Evolutionary conservation across 2,113 vertebrate genomes (phyloP), one percentile per base, ranked within the genome.

Genomic region (Hirundichthys speculiger): DNA sequence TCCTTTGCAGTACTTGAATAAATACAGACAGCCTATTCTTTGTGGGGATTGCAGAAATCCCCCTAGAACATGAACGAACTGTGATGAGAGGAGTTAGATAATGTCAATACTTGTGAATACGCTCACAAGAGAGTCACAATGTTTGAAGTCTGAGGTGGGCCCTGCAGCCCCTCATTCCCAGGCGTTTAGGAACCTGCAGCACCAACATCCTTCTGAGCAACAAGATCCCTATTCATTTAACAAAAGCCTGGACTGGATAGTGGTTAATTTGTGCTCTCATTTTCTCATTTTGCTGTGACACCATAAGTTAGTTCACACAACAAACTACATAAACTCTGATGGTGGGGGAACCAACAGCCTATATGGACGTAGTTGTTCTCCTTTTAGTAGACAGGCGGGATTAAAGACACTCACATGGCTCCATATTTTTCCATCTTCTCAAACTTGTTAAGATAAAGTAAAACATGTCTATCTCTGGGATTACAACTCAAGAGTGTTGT

Each of bases 1-100:
- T 89, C 73, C 80, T 92, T 89, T 89, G 88, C 80, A 80, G 92
- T 93, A 92, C 86, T 89, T 91, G 92, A 90, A 91, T 91, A 90
- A 82, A 90, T 86, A 85, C 87, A 90, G 81, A 83, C 84, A 91
- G 86, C 88, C 91, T 90, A 87, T 90, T 92, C 73, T 91, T 85
- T 25, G 83, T 85, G 83, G 91, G 89, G 77, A 79, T 85, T 65
- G 71, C 76, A 82, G 83, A 86, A 84, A 87, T 58, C 57, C 83
- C 85, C 56, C 68, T 55, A 75, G 57, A 88, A 80, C 19, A 43
- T 79, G 75, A 77, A 75, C 50, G 53, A 83, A 86, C 74, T 86
- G 83, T 79, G 85, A 80, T 41, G 30, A 77, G 75, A 49, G 46
- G 72, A 78, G 45, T 80, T 64, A 65, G 74, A 87, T 86, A 62